phyloP scores from a whole-genome alignment of 2,113 vertebrate species.

The Melanerpes aurifrons region DNA sequence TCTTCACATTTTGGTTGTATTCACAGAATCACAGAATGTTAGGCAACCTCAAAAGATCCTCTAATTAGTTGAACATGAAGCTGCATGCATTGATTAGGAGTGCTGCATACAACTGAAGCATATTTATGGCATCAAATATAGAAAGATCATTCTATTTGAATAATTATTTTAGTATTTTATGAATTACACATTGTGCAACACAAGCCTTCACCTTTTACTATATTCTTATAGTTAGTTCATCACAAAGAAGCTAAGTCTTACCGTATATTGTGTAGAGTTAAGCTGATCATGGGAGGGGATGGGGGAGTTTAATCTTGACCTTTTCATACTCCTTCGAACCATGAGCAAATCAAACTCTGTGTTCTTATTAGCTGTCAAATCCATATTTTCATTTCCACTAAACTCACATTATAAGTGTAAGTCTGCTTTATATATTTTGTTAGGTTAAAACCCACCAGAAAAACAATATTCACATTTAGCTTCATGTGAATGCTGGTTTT shows the following conservation, averaged over 20 bases:
- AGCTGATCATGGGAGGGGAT: background rate
- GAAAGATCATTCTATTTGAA: background rate
- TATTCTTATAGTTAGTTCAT: background rate
- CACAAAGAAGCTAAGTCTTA: background rate
- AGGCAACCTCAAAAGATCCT: too few relatives aligned
- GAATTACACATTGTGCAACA: constrained; percentile 18
- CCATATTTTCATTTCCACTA: background rate
- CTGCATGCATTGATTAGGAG: background rate
- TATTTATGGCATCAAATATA: constrained; percentile 9
- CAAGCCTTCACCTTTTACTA: background rate
- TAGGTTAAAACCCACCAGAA: background rate
- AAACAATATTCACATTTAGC: background rate
- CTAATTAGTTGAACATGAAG: background rate
- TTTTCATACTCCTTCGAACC: background rate
- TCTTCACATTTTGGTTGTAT: background rate
- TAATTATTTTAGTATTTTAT: background rate
- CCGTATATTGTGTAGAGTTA: background rate
- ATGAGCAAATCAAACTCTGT: background rate
- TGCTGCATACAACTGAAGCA: background rate
- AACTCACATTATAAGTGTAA: background rate
- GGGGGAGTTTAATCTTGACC: background rate
- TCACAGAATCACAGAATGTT: background rate
- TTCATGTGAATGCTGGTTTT: background rate
- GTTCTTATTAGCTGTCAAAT: background rate
- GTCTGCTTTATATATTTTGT: background rate